A percentile compares a stretch with the other conserved stretches of the same genome.
Conservation (phyloP, 2,888 invertebrate species). For the Drosophila rellima region DNA sequence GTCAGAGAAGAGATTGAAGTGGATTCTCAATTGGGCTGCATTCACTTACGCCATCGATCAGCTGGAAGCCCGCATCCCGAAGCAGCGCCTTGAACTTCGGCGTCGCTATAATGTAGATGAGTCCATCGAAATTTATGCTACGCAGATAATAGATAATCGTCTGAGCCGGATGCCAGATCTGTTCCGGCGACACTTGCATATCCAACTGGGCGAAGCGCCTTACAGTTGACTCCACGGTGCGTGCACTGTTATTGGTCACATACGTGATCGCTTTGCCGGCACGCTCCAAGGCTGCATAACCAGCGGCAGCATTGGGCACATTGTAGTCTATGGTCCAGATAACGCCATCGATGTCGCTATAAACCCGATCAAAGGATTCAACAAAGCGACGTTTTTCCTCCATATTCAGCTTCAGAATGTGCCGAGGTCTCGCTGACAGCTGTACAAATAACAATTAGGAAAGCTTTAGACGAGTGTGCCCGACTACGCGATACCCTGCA, state of each 20-base stretch:
- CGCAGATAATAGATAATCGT: slow-evolving; percentile 86
- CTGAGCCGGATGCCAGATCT: slow-evolving; percentile 85
- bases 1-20: too few relatives aligned
- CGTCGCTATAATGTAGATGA: slow-evolving; percentile 86
- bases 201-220: slow-evolving; percentile 67
- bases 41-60: slow-evolving; percentile 84
- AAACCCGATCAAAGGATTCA: slow-evolving; percentile 87
- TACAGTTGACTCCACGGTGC: slow-evolving; percentile 69
- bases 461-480: background rate
- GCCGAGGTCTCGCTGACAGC: slow-evolving; percentile 39
- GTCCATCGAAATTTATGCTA: slow-evolving; percentile 86
- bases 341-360: slow-evolving; percentile 88
- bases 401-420: slow-evolving; percentile 74
- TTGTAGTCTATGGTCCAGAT: slow-evolving; percentile 82
- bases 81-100: slow-evolving; percentile 82
- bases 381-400: slow-evolving; percentile 84
- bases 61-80: slow-evolving; percentile 85
- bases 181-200: slow-evolving; percentile 73
- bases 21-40: background rate
- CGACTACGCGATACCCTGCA: background rate
- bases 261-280: slow-evolving; percentile 85
- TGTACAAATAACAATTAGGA: background rate
- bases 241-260: slow-evolving; percentile 86
- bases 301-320: slow-evolving; percentile 81
- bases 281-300: slow-evolving; percentile 81